Evolutionary conservation across 1,140 invertebrate genomes (phyloP).

Genomic region (Neuroterus valhalla): DNA sequence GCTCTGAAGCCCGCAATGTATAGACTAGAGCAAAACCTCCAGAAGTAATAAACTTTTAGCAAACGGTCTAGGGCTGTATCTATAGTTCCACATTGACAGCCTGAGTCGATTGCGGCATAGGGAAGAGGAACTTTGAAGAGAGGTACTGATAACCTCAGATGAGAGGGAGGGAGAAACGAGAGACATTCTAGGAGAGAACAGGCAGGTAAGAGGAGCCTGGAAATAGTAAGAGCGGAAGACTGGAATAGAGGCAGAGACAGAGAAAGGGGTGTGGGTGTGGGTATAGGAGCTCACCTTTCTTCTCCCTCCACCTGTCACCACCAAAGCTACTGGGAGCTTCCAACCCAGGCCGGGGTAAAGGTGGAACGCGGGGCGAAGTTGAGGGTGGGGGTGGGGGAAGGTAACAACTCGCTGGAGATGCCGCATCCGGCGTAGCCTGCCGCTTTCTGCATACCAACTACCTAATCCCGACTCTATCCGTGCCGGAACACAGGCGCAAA

Average conservation of each 20-base stretch:
- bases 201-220: slow-evolving; percentile 3
- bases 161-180: neutral
- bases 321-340: slow-evolving; percentile 25
- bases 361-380: slow-evolving; percentile 29
- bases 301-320: slow-evolving; percentile 56
- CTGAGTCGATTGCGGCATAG: slow-evolving; percentile 39
- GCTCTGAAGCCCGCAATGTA: neutral
- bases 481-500: slow-evolving; percentile 52
- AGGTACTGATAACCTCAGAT: slow-evolving; percentile 34
- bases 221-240: slow-evolving; percentile 23
- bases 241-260: slow-evolving; percentile 2
- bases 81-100: slow-evolving; percentile 31
- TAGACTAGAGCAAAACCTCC: slow-evolving; percentile 34
- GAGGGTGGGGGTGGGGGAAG: slow-evolving; percentile 45
- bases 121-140: slow-evolving; percentile 38
- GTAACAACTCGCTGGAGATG: slow-evolving; percentile 70
- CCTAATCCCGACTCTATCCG: slow-evolving; percentile 64
- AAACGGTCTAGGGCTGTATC: slow-evolving; percentile 43
- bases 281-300: slow-evolving; percentile 50
- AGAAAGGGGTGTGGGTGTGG: slow-evolving; percentile 55
- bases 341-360: slow-evolving; percentile 13
- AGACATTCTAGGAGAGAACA: neutral
- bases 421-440: slow-evolving; percentile 67
- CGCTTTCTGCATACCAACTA: slow-evolving; percentile 68
- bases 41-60: slow-evolving; percentile 54